Evolutionary conservation across 2,888 invertebrate species (phyloP).

Genomic region (Formica aserva): DNA sequence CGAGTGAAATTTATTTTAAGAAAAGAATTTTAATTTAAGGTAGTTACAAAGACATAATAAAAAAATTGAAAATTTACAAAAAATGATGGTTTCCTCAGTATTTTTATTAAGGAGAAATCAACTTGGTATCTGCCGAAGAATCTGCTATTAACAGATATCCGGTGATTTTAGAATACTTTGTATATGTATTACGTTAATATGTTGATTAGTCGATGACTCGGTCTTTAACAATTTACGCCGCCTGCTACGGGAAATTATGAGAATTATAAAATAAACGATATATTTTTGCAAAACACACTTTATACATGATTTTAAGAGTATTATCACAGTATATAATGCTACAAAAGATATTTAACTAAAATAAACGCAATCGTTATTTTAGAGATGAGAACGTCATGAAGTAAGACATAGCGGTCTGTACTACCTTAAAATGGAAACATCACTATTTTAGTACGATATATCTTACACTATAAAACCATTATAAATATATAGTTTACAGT

Average conservation of each 20-base stretch:
- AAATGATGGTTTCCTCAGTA: no score
- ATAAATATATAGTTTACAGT: not conserved
- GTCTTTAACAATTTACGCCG: not conserved
- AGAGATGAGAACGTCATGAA: constrained; percentile 7
- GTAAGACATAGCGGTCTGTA: constrained; percentile 4
- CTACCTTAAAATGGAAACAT: not conserved
- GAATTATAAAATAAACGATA: not conserved
- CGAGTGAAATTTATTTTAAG: not conserved
- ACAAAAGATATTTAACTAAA: not conserved
- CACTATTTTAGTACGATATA: not conserved
- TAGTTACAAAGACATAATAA: no score
- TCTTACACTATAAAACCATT: not conserved
- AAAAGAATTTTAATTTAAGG: no score
- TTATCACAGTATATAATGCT: not conserved
- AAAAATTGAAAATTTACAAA: no score
- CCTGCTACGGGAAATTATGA: not conserved
- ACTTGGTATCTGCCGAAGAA: no score
- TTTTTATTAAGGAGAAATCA: no score
- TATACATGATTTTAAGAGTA: not conserved
- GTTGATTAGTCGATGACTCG: not conserved
- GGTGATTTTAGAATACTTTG: no score
- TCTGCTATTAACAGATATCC: no score
- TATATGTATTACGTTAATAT: not conserved
- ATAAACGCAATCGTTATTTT: not conserved
- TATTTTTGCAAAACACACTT: not conserved